These are phyloP conservation scores for Dryobota labecula DNA, from an alignment of 2,888 invertebrate genomes.

Conservation along the genomic window DNA sequence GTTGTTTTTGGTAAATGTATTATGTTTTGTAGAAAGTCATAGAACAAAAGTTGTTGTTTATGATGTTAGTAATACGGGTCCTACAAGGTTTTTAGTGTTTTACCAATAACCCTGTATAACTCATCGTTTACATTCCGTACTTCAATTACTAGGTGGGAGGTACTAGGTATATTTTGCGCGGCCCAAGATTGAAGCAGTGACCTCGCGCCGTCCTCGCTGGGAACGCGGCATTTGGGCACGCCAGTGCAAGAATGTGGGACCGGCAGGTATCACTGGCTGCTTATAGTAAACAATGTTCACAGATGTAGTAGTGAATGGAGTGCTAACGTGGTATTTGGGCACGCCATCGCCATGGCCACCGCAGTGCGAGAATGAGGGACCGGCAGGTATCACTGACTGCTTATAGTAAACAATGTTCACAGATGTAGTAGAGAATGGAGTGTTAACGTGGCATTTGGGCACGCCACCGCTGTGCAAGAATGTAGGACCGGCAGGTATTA, in stretches of 20 bases:
- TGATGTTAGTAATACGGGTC: too few species aligned
- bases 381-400: conserved; percentile 32
- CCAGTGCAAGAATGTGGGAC: conserved; percentile 59
- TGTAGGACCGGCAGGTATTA: conserved; percentile 56
- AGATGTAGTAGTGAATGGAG: conserved; percentile 15
- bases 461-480: conserved; percentile 40
- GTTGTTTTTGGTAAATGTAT: too few species aligned
- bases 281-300: neutral
- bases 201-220: conserved; percentile 65
- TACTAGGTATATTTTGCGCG: conserved; percentile 5
- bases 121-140: neutral
- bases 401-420: conserved; percentile 1
- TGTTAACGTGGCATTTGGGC: conserved; percentile 61
- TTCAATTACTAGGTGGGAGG: conserved; percentile 10
- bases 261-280: conserved; percentile 32
- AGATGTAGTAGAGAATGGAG: conserved; percentile 11
- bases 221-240: conserved; percentile 60
- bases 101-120: too few species aligned
- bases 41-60: too few species aligned
- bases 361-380: conserved; percentile 58
- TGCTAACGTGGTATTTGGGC: conserved; percentile 60
- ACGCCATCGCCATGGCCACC: too few species aligned
- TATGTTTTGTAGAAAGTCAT: too few species aligned
- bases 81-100: too few species aligned
- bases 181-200: conserved; percentile 45